Conservation (phyloP, 2,888 invertebrate species). For the Cheilosia impressa region DNA sequence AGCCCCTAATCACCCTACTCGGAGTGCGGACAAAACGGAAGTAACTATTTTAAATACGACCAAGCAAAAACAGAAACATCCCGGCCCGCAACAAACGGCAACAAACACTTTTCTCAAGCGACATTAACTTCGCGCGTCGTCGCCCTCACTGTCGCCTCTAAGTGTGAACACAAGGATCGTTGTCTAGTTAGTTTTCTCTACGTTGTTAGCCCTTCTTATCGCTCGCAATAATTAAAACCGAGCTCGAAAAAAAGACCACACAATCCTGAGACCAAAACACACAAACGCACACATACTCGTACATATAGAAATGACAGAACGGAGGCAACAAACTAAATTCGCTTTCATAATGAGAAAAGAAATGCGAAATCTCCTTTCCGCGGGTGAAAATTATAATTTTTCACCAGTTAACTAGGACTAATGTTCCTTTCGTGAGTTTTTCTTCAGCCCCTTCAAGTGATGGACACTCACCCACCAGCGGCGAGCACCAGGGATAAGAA, state of each 20-base stretch:
- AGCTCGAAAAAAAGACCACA: slow-evolving; percentile 17
- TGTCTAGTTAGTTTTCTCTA: slow-evolving; percentile 30
- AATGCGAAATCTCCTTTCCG: slow-evolving; percentile 61
- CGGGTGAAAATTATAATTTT: slow-evolving; percentile 72
- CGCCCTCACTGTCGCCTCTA: slow-evolving; percentile 36
- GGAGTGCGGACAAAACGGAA: too few species aligned
- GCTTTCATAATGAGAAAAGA: slow-evolving; percentile 67
- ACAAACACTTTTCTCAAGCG: slow-evolving; percentile 44
- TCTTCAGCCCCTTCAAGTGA: slow-evolving; percentile 40
- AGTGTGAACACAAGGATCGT: slow-evolving; percentile 62
- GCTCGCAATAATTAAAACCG: slow-evolving; percentile 43
- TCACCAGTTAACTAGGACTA: slow-evolving; percentile 72
- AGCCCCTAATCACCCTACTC: too few species aligned
- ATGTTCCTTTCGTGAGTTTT: slow-evolving; percentile 47
- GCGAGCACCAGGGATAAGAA: not conserved
- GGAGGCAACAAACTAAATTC: slow-evolving; percentile 48
- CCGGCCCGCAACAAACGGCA: not conserved
- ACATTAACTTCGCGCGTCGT: slow-evolving; percentile 61
- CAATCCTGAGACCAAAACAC: slow-evolving; percentile 14
- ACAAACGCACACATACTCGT: slow-evolving; percentile 4
- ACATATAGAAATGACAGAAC: slow-evolving; percentile 15
- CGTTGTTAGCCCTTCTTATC: slow-evolving; percentile 23
- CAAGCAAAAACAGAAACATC: slow-evolving; percentile 24
- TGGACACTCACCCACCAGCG: slow-evolving; percentile 50
- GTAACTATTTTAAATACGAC: slow-evolving; percentile 7